Evolutionary conservation across 2,797 vertebrate genomes (phyloP).

Genomic region (Rhynchonycteris naso): DNA sequence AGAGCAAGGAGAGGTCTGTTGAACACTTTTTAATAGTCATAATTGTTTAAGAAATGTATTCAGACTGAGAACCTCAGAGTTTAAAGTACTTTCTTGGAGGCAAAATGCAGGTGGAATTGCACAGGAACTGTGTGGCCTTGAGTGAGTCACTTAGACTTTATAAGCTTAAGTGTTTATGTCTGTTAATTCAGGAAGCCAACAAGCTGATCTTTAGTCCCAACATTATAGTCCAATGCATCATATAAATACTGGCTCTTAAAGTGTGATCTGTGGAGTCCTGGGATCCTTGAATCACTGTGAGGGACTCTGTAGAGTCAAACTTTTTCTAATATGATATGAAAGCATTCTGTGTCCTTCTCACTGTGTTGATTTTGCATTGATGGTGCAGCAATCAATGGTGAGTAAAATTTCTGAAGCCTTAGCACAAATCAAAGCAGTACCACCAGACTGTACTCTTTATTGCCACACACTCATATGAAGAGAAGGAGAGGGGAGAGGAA

Average conservation of each 20-base stretch:
- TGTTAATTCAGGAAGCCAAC: neutral
- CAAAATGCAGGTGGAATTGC: neutral
- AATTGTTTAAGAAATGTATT: conserved; percentile 13
- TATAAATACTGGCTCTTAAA: neutral
- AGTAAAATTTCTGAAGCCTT: neutral
- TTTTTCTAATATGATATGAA: neutral
- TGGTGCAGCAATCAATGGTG: neutral
- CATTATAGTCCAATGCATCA: neutral
- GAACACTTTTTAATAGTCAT: neutral
- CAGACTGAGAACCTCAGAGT: neutral
- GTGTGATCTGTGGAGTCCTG: neutral
- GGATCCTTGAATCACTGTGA: neutral
- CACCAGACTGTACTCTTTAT: neutral
- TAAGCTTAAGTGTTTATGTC: neutral
- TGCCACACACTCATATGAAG: neutral
- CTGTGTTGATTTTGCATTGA: neutral
- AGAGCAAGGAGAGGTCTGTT: neutral
- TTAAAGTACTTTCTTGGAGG: neutral
- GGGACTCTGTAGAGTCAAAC: neutral
- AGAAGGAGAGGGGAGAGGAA: neutral
- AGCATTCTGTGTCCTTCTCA: neutral
- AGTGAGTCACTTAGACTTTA: neutral
- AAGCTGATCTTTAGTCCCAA: neutral
- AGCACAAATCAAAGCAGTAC: neutral
- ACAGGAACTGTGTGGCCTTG: neutral